Conservation (phyloP, 2,797 vertebrate genomes). For the Microctenopoma steveboyesi region DNA sequence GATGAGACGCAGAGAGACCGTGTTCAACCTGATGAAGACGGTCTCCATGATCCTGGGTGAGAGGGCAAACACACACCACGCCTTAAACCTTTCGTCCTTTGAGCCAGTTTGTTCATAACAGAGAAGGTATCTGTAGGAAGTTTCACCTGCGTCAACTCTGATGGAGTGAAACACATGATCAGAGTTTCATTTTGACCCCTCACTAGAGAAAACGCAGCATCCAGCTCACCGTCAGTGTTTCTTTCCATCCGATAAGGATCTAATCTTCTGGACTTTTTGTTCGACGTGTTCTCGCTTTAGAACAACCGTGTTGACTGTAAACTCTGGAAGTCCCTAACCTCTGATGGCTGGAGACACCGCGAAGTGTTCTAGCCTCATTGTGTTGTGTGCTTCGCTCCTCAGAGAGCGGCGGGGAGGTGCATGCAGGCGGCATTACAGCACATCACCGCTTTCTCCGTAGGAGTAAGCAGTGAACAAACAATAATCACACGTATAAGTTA, state of each 20-base stretch:
- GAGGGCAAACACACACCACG: constrained; percentile 38
- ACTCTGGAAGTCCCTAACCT: not conserved
- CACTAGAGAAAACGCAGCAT: no score
- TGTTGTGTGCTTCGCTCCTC: not conserved
- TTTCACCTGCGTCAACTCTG: no score
- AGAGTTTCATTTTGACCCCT: not conserved
- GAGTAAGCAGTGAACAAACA: not conserved
- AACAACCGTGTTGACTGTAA: not conserved
- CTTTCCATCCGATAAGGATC: no score
- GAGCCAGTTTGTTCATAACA: no score
- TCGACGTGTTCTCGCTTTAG: not conserved
- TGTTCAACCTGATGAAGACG: constrained; percentile 92
- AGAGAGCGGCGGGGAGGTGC: no score
- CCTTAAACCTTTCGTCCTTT: no score
- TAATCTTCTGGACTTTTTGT: no score
- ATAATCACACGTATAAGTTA: not conserved
- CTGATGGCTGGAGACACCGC: not conserved
- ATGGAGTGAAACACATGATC: no score
- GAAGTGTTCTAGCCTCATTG: not conserved
- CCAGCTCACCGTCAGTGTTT: no score
- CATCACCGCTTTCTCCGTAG: not conserved
- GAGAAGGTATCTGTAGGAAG: no score
- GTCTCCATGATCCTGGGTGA: constrained; percentile 94
- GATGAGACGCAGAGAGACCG: constrained; percentile 87
- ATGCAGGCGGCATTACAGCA: no score